Evolutionary conservation across 2,888 invertebrate species (phyloP).

Genomic region (Mesochorus sp.): DNA sequence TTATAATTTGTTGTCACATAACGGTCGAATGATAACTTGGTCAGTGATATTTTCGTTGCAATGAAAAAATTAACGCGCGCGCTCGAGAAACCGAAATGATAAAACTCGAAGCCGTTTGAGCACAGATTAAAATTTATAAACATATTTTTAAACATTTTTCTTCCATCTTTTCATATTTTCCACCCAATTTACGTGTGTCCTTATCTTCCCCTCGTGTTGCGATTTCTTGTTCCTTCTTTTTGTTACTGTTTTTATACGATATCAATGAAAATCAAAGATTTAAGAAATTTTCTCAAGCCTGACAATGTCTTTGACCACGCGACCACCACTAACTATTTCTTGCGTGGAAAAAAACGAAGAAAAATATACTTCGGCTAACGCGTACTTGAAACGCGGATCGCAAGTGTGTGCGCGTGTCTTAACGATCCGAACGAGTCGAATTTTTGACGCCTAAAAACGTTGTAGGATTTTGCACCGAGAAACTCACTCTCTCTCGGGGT

Average conservation of each 20-base stretch:
- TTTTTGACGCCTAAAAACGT: conserved; percentile 76
- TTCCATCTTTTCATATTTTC: neutral
- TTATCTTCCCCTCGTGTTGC: neutral
- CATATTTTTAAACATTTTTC: neutral
- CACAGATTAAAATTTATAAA: neutral
- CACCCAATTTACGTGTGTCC: neutral
- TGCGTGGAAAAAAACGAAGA: neutral
- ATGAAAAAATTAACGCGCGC: neutral
- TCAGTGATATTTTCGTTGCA: neutral
- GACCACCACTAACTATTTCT: no score
- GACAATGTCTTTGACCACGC: neutral
- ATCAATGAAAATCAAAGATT: neutral
- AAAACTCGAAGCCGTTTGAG: no score
- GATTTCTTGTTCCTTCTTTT: neutral
- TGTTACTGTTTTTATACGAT: neutral
- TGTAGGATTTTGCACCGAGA: conserved; percentile 69
- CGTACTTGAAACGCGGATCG: neutral
- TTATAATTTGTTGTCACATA: neutral
- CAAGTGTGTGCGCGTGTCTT: conserved; percentile 11
- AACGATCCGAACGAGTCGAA: conserved; percentile 64
- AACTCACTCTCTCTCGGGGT: conserved; percentile 68
- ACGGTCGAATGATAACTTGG: neutral
- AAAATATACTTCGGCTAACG: neutral
- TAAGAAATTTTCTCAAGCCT: neutral
- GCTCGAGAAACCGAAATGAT: neutral